A percentile compares a stretch with the other conserved stretches of the same genome.
Evolutionary conservation across 2,113 vertebrate species (phyloP).

Genomic region (Chlamydotis undulata): DNA sequence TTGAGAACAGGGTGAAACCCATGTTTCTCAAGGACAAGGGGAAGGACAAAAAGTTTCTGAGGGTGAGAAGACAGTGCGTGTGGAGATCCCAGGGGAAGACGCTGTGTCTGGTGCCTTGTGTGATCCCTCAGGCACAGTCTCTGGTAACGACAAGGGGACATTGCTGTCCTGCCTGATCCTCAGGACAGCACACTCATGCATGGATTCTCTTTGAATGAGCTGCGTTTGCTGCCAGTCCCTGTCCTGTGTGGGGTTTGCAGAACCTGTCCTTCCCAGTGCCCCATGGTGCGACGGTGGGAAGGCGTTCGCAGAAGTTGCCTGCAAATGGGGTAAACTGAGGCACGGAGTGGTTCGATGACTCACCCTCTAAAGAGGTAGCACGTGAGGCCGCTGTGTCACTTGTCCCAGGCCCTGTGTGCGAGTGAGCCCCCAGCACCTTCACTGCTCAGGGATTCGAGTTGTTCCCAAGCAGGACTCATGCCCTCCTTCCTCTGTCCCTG

Average conservation of each 20-base stretch:
- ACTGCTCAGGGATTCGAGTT: background rate
- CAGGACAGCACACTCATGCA: background rate
- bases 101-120: background rate
- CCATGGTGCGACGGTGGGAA: fast-evolving
- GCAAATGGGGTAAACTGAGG: background rate
- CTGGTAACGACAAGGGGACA: background rate
- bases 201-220: background rate
- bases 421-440: fast-evolving
- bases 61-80: background rate
- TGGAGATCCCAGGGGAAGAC: background rate
- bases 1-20: background rate
- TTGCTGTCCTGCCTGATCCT: background rate
- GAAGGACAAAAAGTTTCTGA: background rate
- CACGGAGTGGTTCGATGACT: background rate
- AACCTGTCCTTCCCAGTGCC: too few relatives aligned
- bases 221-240: background rate
- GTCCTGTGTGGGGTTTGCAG: background rate
- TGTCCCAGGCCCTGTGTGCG: background rate
- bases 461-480: background rate
- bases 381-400: background rate
- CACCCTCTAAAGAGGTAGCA: background rate
- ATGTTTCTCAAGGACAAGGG: background rate
- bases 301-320: background rate
- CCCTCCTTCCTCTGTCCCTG: background rate
- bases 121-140: background rate